These are phyloP conservation scores for Probaryconus sp. DNA, from an alignment of 1,140 invertebrate species.

Conservation along the genomic window DNA sequence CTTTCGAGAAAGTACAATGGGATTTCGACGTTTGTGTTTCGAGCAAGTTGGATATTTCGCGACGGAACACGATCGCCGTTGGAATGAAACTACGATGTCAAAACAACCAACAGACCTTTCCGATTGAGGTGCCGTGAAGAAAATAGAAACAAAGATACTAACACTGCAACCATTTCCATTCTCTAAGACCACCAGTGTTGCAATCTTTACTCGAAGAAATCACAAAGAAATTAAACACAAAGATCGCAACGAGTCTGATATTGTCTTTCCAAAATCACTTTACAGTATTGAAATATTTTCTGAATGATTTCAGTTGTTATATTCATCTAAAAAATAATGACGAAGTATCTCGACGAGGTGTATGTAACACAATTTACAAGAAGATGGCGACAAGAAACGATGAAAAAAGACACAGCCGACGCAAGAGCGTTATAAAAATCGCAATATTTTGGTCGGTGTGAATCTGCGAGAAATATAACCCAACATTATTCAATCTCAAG, in stretches of 20 bases:
- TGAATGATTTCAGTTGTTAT: too few species aligned
- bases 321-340: too few species aligned
- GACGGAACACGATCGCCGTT: slow-evolving; percentile 19
- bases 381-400: too few species aligned
- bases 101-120: slow-evolving; percentile 33
- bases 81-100: slow-evolving; percentile 33
- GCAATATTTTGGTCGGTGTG: slow-evolving; percentile 53
- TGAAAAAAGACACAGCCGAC: slow-evolving; percentile 18
- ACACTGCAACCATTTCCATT: slow-evolving; percentile 10
- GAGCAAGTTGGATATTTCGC: slow-evolving; percentile 24
- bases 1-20: slow-evolving; percentile 47
- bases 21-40: slow-evolving; percentile 46
- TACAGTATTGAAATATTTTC: too few species aligned
- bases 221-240: not conserved
- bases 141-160: slow-evolving; percentile 19
- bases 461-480: slow-evolving; percentile 64
- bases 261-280: too few species aligned
- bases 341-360: too few species aligned
- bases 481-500: slow-evolving; percentile 66
- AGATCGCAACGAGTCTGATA: too few species aligned
- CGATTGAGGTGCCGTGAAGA: slow-evolving; percentile 21
- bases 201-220: not conserved
- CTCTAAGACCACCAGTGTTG: not conserved
- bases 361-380: too few species aligned
- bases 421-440: too few species aligned